phyloP scores from a whole-genome alignment of 1,140 invertebrate genomes.

The Euborellia annulipes region DNA sequence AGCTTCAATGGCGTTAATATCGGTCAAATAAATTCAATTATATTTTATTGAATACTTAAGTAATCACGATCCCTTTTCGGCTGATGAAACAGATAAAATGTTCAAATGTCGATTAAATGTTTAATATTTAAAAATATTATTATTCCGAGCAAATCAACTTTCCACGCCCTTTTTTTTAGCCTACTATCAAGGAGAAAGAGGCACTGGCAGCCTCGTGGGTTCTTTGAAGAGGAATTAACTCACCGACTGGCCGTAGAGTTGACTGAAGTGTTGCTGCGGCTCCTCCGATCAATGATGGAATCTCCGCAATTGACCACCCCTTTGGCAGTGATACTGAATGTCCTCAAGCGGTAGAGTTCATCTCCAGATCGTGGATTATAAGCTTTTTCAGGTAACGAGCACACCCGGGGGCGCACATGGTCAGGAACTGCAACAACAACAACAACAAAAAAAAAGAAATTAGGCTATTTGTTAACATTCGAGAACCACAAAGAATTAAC shows the following conservation, averaged over 20 bases:
- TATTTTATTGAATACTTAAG: no score
- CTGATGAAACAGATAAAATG: no score
- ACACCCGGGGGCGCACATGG: conserved; percentile 63
- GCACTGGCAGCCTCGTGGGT: no score
- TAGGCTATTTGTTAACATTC: neutral
- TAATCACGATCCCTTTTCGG: no score
- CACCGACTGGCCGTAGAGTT: conserved; percentile 65
- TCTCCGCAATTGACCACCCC: conserved; percentile 80
- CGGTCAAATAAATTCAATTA: no score
- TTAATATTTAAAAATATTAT: no score
- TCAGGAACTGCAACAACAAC: conserved; percentile 45
- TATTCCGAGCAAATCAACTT: no score
- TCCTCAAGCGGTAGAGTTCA: conserved; percentile 62
- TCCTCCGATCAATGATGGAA: conserved; percentile 64
- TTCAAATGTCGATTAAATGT: no score
- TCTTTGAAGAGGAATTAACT: no score
- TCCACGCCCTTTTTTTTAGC: no score
- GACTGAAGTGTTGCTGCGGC: conserved; percentile 66
- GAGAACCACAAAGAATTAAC: neutral
- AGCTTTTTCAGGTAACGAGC: conserved; percentile 64
- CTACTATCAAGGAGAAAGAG: no score
- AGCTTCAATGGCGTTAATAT: no score
- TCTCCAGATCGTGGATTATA: conserved; percentile 66
- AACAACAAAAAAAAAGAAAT: neutral
- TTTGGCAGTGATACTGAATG: conserved; percentile 77